phyloP scores from a whole-genome alignment of 1,140 invertebrate genomes.

The Brachionus asplanchnoidis region DNA sequence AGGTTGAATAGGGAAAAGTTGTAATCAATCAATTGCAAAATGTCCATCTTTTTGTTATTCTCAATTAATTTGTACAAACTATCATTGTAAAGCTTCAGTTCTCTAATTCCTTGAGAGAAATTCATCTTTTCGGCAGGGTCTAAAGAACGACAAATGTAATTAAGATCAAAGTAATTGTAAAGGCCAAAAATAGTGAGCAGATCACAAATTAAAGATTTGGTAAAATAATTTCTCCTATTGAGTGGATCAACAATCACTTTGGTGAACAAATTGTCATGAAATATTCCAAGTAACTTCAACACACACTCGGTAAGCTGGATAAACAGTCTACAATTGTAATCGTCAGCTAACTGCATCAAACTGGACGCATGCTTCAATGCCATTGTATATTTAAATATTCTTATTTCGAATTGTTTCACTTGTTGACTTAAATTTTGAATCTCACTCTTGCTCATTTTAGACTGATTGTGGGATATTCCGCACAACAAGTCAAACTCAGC shows the following conservation, averaged over 20 bases:
- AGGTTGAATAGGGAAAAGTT: conserved; percentile 5
- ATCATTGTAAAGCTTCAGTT: neutral
- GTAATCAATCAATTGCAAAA: conserved; percentile 21
- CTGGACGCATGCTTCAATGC: neutral
- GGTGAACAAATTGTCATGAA: conserved; percentile 12
- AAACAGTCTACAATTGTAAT: neutral
- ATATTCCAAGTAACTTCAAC: neutral
- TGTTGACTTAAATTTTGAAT: neutral
- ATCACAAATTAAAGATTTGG: neutral
- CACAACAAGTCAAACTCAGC: neutral
- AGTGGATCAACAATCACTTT: neutral
- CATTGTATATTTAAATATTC: neutral
- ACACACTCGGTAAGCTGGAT: neutral
- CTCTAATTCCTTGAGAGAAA: neutral
- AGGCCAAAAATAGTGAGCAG: neutral
- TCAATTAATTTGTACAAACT: conserved; percentile 8
- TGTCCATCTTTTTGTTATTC: neutral
- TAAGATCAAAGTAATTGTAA: conserved; percentile 20
- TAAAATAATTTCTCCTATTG: neutral
- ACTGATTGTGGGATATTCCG: neutral
- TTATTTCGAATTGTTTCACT: neutral
- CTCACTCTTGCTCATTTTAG: neutral
- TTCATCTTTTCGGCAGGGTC: neutral
- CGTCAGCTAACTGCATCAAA: neutral
- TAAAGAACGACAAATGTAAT: neutral